These are phyloP conservation scores for Ophion costatus DNA, from an alignment of 2,888 invertebrate species.

Conservation along the genomic window DNA sequence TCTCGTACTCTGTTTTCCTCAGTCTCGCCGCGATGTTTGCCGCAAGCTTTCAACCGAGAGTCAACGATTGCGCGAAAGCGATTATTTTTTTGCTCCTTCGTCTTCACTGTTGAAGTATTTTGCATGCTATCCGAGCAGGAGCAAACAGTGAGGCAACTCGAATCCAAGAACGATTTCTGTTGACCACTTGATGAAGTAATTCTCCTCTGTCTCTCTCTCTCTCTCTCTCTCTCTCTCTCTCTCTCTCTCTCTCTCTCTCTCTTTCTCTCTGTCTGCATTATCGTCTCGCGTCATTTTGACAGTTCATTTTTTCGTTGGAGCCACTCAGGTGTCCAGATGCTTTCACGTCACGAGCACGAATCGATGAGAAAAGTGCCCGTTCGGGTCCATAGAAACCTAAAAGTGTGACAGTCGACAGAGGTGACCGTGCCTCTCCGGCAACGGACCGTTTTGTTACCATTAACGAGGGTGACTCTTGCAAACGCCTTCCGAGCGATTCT, in stretches of 20 bases:
- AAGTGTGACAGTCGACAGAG: constrained; percentile 31
- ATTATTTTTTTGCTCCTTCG: constrained; percentile 65
- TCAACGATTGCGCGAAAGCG: constrained; percentile 76
- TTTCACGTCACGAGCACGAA: constrained; percentile 42
- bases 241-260: constrained; percentile 8
- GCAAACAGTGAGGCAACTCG: constrained; percentile 19
- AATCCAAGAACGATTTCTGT: constrained; percentile 32
- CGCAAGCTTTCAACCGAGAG: constrained; percentile 73
- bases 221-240: constrained; percentile 3
- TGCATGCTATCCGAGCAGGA: constrained; percentile 16
- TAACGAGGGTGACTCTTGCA: constrained; percentile 76
- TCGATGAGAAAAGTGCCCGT: constrained; percentile 42
- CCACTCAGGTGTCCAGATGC: constrained; percentile 35
- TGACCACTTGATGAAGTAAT: constrained; percentile 2
- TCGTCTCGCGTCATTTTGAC: not conserved
- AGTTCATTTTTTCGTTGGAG: constrained; percentile 30
- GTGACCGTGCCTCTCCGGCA: constrained; percentile 45
- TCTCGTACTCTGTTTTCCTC: constrained; percentile 48
- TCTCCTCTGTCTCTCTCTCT: not conserved
- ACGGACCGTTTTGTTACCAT: constrained; percentile 71
- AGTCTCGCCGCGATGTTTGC: constrained; percentile 60
- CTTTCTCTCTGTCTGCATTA: not conserved
- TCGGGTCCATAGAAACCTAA: constrained; percentile 16
- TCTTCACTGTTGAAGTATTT: constrained; percentile 33
- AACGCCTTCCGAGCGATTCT: constrained; percentile 69